Base-by-base conservation (phyloP, 2,113 vertebrate species). In the Fulmarus glacialis region DNA sequence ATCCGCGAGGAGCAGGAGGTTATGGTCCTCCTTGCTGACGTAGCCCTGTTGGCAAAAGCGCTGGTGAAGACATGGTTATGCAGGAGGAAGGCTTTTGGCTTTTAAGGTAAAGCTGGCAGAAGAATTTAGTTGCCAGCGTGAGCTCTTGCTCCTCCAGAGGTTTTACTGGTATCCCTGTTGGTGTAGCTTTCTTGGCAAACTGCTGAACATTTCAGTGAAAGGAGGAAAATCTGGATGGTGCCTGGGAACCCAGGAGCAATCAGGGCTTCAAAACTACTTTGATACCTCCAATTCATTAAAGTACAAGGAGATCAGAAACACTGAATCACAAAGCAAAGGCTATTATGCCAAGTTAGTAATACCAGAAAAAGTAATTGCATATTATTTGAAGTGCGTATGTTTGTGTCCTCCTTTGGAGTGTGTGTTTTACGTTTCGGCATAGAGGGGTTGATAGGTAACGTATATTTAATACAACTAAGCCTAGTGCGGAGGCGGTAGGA, bases 301-400 rank as follows among this genome's bases (percentile, higher is more conserved):
- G 55, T 73, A 50, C 4, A n/a, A 78, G 85, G 8, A 89, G 70
- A 82, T 38, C 84, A 91, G 70, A 95, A 87, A 24, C 59, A 59
- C 45, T 87, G 91, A 95, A 86, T 96, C 87, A 82, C 78, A 89
- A 88, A 91, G 70, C 70, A 67, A 74, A 83, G 40, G 34, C 55
- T 88, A 34, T 12, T 58, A 27, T 9, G 70, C 87, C 89, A 50
- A 77, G 45, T 50, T 64, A 72, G 30, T 36, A 77, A 77, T 40
- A 62, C 22, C 43, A 45, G 73, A 43, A 80, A 26, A 45, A 70
- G 21, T 34, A 63, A 79, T 36, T 71, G 42, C 22, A 1, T 45
- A 0, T 47, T 59, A 30, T 84, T 94, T 85, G 79, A 82, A 85
- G 75, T 30, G 53, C 21, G 1, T 50, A 4, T 73, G 32, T 66